These are phyloP conservation scores for Dreissena rostriformis DNA, from an alignment of 1,140 invertebrate species.

Conservation along the genomic window DNA sequence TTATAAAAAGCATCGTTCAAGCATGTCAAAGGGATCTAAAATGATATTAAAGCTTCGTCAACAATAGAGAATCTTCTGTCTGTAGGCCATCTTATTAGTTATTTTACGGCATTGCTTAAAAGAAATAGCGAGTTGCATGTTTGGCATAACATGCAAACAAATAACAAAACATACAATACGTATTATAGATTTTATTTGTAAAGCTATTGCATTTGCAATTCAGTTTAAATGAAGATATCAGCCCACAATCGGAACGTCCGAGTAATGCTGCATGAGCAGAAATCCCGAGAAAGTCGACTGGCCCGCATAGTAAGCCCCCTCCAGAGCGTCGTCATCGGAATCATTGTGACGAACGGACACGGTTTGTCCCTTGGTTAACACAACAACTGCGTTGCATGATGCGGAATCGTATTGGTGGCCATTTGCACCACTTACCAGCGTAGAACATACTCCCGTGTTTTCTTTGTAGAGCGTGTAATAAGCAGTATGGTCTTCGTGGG, in stretches of 20 bases:
- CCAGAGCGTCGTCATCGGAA: neutral
- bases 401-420: neutral
- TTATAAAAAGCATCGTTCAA: too few species aligned
- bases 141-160: too few species aligned
- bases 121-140: too few species aligned
- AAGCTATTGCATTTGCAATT: too few species aligned
- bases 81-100: too few species aligned
- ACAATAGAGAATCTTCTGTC: too few species aligned
- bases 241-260: neutral
- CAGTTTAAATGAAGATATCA: neutral
- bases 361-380: neutral
- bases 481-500: neutral
- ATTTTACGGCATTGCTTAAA: too few species aligned
- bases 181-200: too few species aligned
- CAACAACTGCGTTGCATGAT: neutral
- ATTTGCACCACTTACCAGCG: neutral
- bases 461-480: neutral
- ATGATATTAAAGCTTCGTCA: too few species aligned
- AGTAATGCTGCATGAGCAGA: neutral
- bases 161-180: too few species aligned
- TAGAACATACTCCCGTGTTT: neutral
- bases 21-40: too few species aligned
- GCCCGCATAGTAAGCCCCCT: neutral
- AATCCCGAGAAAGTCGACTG: conserved; percentile 1
- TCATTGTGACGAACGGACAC: neutral